Percentiles rank a stretch among this genome's conserved stretches.
These are phyloP conservation scores for Lepus townsendii DNA, from an alignment of 2,797 vertebrate genomes.

Conservation along the genomic window DNA sequence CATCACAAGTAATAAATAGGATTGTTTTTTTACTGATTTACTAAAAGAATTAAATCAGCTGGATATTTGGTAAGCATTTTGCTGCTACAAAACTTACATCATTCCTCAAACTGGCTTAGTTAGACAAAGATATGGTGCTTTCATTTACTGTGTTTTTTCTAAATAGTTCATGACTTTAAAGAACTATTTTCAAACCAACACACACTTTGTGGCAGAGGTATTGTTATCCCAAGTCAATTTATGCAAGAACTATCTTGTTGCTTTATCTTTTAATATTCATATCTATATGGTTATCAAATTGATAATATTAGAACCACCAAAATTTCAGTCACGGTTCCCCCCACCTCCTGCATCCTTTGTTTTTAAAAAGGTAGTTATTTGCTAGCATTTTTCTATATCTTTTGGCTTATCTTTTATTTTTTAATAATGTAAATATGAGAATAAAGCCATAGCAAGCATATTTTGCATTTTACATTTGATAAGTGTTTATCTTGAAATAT, in stretches of 20 bases:
- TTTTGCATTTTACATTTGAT: slow-evolving; percentile 50
- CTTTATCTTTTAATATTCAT: neutral
- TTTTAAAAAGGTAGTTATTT: neutral
- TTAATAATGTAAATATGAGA: neutral
- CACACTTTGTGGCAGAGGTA: neutral
- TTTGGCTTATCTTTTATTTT: slow-evolving; percentile 14
- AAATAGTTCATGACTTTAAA: slow-evolving; percentile 37
- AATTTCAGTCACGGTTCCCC: neutral
- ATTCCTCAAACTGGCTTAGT: neutral
- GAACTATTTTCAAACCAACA: slow-evolving; percentile 26
- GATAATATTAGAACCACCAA: neutral
- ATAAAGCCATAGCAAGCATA: neutral
- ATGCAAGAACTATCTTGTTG: neutral
- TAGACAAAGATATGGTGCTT: neutral
- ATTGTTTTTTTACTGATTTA: neutral
- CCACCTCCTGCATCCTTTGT: neutral
- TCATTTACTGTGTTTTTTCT: neutral
- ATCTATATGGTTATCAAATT: neutral
- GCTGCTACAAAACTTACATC: neutral
- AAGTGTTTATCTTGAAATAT: neutral
- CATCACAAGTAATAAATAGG: neutral
- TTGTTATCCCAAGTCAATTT: neutral
- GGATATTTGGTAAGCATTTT: slow-evolving; percentile 35
- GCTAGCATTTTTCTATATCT: neutral
- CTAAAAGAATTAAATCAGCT: neutral